A percentile compares a stretch with the other conserved stretches of the same genome.
These are phyloP conservation scores for Athalia cordata DNA, from an alignment of 2,888 invertebrate species.

Conservation along the genomic window DNA sequence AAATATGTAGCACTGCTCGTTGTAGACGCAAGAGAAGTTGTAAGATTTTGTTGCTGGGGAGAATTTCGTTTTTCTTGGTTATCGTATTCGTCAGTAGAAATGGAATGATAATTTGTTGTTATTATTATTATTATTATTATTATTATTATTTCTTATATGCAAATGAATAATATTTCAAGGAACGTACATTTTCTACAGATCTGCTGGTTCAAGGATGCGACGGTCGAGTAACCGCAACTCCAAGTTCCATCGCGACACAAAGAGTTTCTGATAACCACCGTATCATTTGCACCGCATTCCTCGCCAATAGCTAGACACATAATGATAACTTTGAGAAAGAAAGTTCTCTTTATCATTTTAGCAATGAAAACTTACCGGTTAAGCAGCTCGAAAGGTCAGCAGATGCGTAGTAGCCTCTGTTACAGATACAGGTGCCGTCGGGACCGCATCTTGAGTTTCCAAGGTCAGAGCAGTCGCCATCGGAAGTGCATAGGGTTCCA, in stretches of 20 bases:
- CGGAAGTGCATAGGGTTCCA: slow-evolving; percentile 50
- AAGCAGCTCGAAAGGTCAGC: slow-evolving; percentile 53
- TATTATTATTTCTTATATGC: background rate
- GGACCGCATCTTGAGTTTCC: slow-evolving; percentile 56
- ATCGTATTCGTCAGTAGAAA: background rate
- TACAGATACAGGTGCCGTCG: slow-evolving; percentile 57
- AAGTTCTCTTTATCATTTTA: background rate
- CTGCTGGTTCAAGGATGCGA: slow-evolving; percentile 56
- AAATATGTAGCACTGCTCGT: slow-evolving; percentile 62
- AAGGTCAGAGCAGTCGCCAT: slow-evolving; percentile 57
- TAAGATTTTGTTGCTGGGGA: slow-evolving; percentile 54
- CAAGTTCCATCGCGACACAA: slow-evolving; percentile 59
- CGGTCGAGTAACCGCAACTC: slow-evolving; percentile 56
- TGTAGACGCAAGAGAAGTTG: slow-evolving; percentile 51
- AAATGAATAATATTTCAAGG: background rate
- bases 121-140: background rate
- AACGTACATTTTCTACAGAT: slow-evolving; percentile 61
- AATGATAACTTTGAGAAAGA: background rate
- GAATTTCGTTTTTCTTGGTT: background rate
- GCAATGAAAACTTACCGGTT: slow-evolving; percentile 56
- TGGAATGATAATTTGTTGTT: background rate
- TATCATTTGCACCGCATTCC: slow-evolving; percentile 51
- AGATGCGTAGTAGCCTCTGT: slow-evolving; percentile 54
- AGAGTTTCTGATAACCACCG: slow-evolving; percentile 51
- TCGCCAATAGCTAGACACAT: slow-evolving; percentile 62